A percentile compares a stretch with the other conserved stretches of the same genome.
Conservation (phyloP, 2,888 invertebrate species). For the Phengaris alcon region DNA sequence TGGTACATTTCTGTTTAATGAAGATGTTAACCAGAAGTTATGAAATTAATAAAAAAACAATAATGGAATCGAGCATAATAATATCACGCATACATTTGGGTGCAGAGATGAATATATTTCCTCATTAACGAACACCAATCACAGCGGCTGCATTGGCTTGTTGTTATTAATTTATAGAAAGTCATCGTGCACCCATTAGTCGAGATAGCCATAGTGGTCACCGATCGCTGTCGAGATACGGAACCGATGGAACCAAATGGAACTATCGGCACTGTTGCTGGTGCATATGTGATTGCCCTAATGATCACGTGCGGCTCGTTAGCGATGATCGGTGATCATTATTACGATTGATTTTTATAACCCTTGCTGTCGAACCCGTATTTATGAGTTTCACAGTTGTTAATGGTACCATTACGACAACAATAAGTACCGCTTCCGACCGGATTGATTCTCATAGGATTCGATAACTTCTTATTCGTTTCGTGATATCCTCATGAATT, state of each 20-base stretch:
- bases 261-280: conserved; percentile 31
- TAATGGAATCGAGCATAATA: conserved; percentile 51
- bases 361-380: conserved; percentile 56
- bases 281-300: conserved; percentile 61
- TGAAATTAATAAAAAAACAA: conserved; percentile 47
- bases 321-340: conserved; percentile 64
- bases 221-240: conserved; percentile 65
- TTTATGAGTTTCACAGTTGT: conserved; percentile 68
- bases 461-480: neutral
- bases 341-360: conserved; percentile 65
- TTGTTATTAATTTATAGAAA: conserved; percentile 79
- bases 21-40: conserved; percentile 48
- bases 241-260: conserved; percentile 43
- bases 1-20: conserved; percentile 28
- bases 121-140: conserved; percentile 72
- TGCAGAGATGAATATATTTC: conserved; percentile 67
- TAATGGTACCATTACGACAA: conserved; percentile 63
- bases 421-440: conserved; percentile 49
- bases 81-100: conserved; percentile 53
- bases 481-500: conserved; percentile 21
- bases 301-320: conserved; percentile 75
- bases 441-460: conserved; percentile 39
- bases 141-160: conserved; percentile 57
- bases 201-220: conserved; percentile 59
- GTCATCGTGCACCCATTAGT: conserved; percentile 75